Evolutionary conservation across 2,797 vertebrate species (phyloP).

Genomic region (Pipistrellus kuhlii): DNA sequence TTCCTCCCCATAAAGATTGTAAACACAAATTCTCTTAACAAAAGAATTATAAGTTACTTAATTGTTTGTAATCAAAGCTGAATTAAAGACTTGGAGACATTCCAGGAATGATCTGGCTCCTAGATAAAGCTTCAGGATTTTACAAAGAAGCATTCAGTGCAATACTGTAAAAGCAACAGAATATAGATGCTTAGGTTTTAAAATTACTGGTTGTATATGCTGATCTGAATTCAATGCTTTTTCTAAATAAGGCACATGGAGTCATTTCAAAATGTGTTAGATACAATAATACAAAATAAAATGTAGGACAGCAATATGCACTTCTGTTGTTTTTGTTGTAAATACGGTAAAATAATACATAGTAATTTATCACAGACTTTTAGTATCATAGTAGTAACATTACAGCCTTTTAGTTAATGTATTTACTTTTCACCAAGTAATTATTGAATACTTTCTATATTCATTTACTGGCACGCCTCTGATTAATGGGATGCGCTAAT

Average conservation of each 20-base stretch:
- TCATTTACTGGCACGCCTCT: background rate
- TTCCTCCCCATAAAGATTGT: background rate
- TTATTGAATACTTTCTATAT: background rate
- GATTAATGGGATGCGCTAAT: background rate
- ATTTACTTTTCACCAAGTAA: background rate
- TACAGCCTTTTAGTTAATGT: background rate
- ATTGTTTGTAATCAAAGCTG: background rate
- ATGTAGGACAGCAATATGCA: background rate
- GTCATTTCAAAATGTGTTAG: background rate
- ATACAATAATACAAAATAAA: background rate
- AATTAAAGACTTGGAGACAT: background rate
- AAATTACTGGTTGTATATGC: background rate
- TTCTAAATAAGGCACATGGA: background rate
- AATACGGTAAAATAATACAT: background rate
- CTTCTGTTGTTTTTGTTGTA: background rate
- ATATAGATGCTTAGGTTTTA: background rate
- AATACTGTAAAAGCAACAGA: background rate
- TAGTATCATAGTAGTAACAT: constrained; percentile 20
- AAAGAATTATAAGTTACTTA: background rate
- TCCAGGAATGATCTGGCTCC: background rate
- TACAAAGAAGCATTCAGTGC: background rate
- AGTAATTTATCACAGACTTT: background rate
- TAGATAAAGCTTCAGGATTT: background rate
- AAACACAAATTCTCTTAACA: constrained; percentile 23
- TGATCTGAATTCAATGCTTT: background rate